These are phyloP conservation scores for Pachyuromys duprasi DNA, from an alignment of 2,797 vertebrate species.

Conservation along the genomic window DNA sequence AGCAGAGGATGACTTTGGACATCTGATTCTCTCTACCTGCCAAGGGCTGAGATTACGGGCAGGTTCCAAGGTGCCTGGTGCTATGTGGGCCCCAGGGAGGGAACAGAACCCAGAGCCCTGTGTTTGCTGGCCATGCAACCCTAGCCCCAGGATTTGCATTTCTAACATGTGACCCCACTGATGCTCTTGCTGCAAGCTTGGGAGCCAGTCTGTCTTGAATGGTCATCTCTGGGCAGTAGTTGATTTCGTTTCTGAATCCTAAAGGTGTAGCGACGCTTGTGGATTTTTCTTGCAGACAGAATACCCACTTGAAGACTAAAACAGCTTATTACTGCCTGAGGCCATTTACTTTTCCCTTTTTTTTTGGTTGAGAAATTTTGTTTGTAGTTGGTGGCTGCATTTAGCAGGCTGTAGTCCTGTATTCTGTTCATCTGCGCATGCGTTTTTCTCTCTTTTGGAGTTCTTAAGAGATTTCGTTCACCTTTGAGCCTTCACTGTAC, in stretches of 20 bases:
- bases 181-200: not conserved
- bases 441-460: slow-evolving; percentile 1
- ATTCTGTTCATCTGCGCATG: not conserved
- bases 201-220: not conserved
- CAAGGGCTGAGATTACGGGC: not conserved
- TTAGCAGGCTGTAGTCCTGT: not conserved
- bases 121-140: not conserved
- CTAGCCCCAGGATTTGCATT: not conserved
- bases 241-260: not conserved
- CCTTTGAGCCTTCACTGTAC: slow-evolving; percentile 20
- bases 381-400: not conserved
- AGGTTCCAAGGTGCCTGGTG: not conserved
- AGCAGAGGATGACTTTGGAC: not conserved
- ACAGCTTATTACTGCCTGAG: slow-evolving; percentile 17
- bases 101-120: not conserved
- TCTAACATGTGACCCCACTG: not conserved
- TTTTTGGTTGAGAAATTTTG: slow-evolving; percentile 17
- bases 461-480: slow-evolving; percentile 37
- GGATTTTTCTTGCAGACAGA: slow-evolving; percentile 4
- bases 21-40: not conserved
- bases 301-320: not conserved
- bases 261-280: not conserved
- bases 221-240: not conserved
- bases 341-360: slow-evolving; percentile 14
- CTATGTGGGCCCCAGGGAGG: not conserved